These are phyloP conservation scores for Athene noctua DNA, from an alignment of 2,113 vertebrate species.

Conservation along the genomic window DNA sequence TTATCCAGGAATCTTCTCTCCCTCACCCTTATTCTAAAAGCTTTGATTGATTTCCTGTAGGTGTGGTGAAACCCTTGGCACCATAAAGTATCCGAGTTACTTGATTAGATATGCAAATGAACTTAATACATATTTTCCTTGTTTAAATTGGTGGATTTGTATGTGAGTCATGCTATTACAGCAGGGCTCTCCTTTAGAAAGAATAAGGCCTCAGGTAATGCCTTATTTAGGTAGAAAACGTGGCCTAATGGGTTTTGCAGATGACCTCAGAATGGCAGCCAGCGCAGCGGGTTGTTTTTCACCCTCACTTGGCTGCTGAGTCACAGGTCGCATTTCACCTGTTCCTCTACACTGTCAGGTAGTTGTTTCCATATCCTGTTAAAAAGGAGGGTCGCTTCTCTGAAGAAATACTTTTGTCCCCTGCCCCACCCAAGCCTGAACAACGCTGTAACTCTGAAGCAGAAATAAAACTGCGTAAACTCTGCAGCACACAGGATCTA, in stretches of 20 bases:
- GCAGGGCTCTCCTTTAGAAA: background rate
- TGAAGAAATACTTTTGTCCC: background rate
- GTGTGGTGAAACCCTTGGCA: slow-evolving; percentile 40
- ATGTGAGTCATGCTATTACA: background rate
- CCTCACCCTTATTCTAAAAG: slow-evolving; percentile 19
- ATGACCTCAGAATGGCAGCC: background rate
- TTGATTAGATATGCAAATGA: background rate
- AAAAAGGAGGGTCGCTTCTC: background rate
- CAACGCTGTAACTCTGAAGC: background rate
- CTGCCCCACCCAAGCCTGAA: background rate
- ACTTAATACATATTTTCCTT: background rate
- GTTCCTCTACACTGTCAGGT: background rate
- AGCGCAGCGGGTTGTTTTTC: background rate
- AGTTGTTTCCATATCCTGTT: background rate
- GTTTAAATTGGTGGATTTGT: background rate
- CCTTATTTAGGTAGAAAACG: background rate
- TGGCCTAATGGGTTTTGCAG: background rate
- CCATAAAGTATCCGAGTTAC: background rate
- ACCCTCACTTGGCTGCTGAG: background rate
- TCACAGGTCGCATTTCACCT: background rate
- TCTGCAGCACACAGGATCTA: background rate
- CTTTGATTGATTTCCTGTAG: slow-evolving; percentile 50
- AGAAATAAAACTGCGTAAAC: background rate
- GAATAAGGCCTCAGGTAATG: background rate
- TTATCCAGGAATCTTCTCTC: background rate